Base-by-base conservation (phyloP, 2,113 vertebrate species). In the Antidorcas marsupialis region DNA sequence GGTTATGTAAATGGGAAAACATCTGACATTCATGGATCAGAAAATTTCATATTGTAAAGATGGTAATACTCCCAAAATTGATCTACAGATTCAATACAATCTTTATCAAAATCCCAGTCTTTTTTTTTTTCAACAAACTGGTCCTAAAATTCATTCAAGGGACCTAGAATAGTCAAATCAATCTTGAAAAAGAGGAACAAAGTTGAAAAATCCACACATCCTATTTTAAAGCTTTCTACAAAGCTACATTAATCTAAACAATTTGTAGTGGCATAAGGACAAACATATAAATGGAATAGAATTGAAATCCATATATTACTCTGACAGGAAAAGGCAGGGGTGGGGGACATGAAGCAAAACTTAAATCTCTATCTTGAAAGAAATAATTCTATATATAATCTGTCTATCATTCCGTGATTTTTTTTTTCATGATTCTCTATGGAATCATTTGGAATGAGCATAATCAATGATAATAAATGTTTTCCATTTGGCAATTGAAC, bases 381-480 rank as follows among this genome's bases (percentile, higher is more conserved):
- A 94, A 94, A 84, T 28, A 92, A 59, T 84, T 84, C 39, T 14
- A 36, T 43, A 53, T 43, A 93, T 81, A 47, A 85, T 89, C 52
- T 47, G 74, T 85, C 52, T 90, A 47, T 89, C 21, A 11, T 94
- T 27, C 12, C 6, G 39, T 78, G 71, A 71, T 71, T 39, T 95
- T 89, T 91, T 91, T 88, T 89, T 98, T 27, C 3, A 50, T 30
- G 23, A 96, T 89, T 89, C 81, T 25, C 45, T 53, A 19, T 59
- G 36, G 76, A 82, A 91, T 87, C 30, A 84, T 96, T 88, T 93
- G 45, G 52, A 95, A 96, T 86, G 85, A 71, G 59, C 67, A 36
- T 60, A 86, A 95, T 95, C 39, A 76, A 92, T 71, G 96, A 76
- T 57, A 96, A 96, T 97, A 52, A 86, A 19, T 90, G 92, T 91